Conservation (phyloP, 2,113 vertebrate genomes). For the Carlito syrichta region DNA sequence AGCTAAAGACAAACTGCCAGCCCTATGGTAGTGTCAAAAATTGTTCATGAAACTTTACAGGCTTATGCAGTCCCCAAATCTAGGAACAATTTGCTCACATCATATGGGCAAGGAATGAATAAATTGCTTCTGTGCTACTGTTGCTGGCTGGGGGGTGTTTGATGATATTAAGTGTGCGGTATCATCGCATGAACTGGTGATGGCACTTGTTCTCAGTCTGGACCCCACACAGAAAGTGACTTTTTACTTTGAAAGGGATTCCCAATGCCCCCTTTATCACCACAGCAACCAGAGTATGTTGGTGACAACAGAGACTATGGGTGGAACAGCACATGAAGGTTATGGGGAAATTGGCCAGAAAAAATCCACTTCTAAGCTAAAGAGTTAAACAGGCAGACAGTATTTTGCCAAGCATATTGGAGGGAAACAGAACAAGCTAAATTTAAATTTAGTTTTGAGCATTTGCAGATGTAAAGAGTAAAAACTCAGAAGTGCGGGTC, state of each 20-base stretch:
- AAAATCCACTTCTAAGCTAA: slow-evolving; percentile 17
- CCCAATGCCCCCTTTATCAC: neutral
- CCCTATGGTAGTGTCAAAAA: neutral
- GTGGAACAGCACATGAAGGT: neutral
- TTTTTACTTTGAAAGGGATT: slow-evolving; percentile 18
- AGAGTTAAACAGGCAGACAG: neutral
- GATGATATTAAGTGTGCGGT: neutral
- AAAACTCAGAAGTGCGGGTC: neutral
- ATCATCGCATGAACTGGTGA: neutral
- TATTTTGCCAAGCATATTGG: neutral
- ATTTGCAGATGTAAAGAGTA: neutral
- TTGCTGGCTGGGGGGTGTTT: neutral
- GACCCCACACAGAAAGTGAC: neutral
- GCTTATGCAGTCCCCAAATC: neutral
- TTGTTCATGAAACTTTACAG: neutral
- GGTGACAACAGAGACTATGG: neutral
- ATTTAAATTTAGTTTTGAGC: slow-evolving; percentile 32
- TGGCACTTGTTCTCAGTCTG: neutral
- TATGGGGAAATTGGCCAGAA: neutral
- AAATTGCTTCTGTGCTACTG: neutral
- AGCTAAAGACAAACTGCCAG: neutral
- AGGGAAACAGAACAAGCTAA: neutral
- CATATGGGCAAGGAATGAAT: neutral
- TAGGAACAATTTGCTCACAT: neutral
- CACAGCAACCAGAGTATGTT: neutral